These are phyloP conservation scores for Tanypteryx hageni DNA, from an alignment of 2,888 invertebrate genomes.

Conservation along the genomic window DNA sequence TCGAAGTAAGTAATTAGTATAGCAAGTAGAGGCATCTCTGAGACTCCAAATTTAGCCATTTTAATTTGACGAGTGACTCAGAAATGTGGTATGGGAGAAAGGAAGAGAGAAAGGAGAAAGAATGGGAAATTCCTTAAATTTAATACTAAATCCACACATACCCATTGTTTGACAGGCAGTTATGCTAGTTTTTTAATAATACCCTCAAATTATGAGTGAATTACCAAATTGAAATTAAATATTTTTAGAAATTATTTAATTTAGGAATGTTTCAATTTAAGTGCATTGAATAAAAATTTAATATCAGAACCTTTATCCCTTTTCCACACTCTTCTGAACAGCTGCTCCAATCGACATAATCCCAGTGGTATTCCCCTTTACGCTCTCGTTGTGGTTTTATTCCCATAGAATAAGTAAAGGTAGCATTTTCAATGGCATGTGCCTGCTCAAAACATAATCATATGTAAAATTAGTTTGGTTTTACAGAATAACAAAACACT, in stretches of 20 bases:
- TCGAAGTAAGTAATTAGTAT: no score
- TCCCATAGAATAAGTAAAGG: constrained; percentile 70
- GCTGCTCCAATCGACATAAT: constrained; percentile 77
- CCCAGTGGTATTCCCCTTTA: constrained; percentile 76
- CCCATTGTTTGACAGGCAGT: no score
- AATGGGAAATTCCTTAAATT: no score
- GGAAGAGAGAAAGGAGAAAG: no score
- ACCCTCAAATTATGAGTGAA: neutral
- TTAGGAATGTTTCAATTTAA: neutral
- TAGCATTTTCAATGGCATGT: constrained; percentile 70
- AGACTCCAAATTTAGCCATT: no score
- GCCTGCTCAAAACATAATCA: constrained; percentile 66
- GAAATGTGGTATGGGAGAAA: no score
- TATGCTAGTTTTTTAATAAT: neutral
- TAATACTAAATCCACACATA: no score
- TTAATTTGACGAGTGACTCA: no score
- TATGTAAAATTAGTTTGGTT: no score
- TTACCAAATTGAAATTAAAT: neutral
- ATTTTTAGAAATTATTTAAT: neutral
- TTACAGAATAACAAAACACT: no score
- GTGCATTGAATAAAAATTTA: neutral
- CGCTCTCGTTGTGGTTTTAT: constrained; percentile 73
- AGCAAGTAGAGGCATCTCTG: no score
- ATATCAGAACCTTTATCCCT: constrained; percentile 74
- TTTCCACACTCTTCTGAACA: constrained; percentile 79